These are phyloP conservation scores for Oryzias javanicus DNA, from an alignment of 2,113 vertebrate genomes.

Conservation along the genomic window DNA sequence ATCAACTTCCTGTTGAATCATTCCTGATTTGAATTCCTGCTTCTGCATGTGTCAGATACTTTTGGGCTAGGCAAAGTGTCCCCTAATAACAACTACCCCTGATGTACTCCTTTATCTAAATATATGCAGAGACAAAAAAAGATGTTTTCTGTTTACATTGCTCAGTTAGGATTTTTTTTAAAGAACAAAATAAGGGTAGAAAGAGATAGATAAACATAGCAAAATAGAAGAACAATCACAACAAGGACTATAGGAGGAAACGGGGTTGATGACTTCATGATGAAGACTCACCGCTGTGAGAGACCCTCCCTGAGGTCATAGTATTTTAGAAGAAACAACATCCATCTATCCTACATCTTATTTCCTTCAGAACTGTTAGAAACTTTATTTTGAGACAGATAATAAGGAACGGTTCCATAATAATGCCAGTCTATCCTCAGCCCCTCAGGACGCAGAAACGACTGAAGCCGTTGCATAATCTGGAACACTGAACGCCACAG, in stretches of 20 bases:
- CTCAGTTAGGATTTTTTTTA: neutral
- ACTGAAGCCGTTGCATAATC: constrained; percentile 13
- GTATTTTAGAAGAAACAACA: neutral
- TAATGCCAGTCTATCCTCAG: neutral
- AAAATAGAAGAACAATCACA: neutral
- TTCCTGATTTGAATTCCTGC: too few relatives aligned
- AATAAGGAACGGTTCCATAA: neutral
- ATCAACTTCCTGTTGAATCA: too few relatives aligned
- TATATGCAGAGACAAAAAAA: too few relatives aligned
- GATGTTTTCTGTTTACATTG: too few relatives aligned
- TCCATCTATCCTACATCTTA: too few relatives aligned
- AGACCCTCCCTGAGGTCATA: constrained; percentile 33
- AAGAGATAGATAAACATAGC: constrained; percentile 31
- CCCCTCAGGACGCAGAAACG: neutral
- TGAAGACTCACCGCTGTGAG: constrained; percentile 18
- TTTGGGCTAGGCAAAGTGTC: too few relatives aligned
- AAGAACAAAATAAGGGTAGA: constrained; percentile 5
- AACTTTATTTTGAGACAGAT: too few relatives aligned
- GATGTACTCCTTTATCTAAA: too few relatives aligned
- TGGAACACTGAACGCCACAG: neutral
- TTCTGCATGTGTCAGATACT: too few relatives aligned
- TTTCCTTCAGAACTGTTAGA: too few relatives aligned
- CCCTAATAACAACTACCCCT: too few relatives aligned
- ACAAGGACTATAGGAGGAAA: constrained; percentile 4
- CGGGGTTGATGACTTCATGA: constrained; percentile 17